phyloP scores from a whole-genome alignment of 2,888 invertebrate genomes.

The Agrotis clavis region DNA sequence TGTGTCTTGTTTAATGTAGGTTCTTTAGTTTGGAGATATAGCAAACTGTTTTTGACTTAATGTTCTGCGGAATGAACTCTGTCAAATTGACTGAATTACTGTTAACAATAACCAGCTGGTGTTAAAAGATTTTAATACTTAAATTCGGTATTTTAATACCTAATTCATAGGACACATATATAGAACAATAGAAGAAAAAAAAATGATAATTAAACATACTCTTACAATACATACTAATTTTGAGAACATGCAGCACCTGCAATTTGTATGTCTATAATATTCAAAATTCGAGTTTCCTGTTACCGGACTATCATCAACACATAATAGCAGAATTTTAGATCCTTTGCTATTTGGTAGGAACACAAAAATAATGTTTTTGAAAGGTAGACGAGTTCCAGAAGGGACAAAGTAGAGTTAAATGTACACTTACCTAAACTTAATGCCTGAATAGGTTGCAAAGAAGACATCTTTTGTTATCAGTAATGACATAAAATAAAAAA shows the following conservation, averaged over 20 bases:
- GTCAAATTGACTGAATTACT: too few species aligned
- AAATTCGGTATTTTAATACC: too few species aligned
- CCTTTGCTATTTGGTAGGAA: neutral
- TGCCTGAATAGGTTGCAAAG: conserved; percentile 88
- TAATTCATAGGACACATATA: too few species aligned
- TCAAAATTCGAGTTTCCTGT: neutral
- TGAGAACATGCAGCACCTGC: neutral
- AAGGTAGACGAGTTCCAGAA: neutral
- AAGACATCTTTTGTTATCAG: conserved; percentile 75
- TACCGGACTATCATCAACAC: neutral
- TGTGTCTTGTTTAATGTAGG: neutral
- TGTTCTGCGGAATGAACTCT: too few species aligned
- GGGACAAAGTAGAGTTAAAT: neutral
- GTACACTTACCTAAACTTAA: conserved; percentile 86
- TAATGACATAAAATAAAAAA: neutral
- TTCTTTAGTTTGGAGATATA: neutral
- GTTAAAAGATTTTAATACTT: too few species aligned
- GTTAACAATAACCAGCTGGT: too few species aligned
- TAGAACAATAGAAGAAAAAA: neutral
- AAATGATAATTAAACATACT: neutral
- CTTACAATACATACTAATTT: neutral
- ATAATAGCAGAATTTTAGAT: neutral
- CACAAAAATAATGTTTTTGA: neutral
- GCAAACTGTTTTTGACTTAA: neutral
- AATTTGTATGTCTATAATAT: neutral